Evolutionary conservation across 2,888 invertebrate species (phyloP).

Genomic region (Drosophila nr. perissopoda): DNA sequence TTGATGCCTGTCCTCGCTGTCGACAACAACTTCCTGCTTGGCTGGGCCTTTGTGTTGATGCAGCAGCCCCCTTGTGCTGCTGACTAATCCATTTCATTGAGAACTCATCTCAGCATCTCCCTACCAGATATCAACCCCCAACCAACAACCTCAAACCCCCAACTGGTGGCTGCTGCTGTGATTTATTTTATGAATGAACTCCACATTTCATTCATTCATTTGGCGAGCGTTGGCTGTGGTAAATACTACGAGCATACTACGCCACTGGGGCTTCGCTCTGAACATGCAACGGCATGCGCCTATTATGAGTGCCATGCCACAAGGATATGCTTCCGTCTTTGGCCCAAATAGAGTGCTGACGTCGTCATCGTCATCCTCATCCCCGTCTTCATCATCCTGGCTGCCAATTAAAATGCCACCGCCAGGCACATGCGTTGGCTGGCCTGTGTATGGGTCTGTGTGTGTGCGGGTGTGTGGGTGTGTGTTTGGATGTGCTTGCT

Average conservation of each 20-base stretch:
- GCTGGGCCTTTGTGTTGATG: slow-evolving; percentile 40
- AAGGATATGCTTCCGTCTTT: slow-evolving; percentile 72
- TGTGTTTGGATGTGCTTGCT: slow-evolving; percentile 1
- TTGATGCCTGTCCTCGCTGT: slow-evolving; percentile 8
- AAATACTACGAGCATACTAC: slow-evolving; percentile 67
- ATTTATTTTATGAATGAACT: slow-evolving; percentile 76
- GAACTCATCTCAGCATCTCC: slow-evolving; percentile 51
- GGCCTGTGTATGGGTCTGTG: background rate
- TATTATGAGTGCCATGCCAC: slow-evolving; percentile 57
- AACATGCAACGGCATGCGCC: slow-evolving; percentile 65
- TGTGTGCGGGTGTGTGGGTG: slow-evolving; percentile 9
- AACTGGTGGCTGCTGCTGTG: slow-evolving; percentile 41
- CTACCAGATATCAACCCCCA: background rate
- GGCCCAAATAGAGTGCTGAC: slow-evolving; percentile 56
- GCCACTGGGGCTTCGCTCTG: slow-evolving; percentile 8
- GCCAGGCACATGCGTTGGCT: slow-evolving; percentile 64
- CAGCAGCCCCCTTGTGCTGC: slow-evolving; percentile 49
- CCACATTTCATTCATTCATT: slow-evolving; percentile 72
- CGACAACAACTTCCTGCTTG: slow-evolving; percentile 57
- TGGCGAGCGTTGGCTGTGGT: slow-evolving; percentile 25
- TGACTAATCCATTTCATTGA: slow-evolving; percentile 78
- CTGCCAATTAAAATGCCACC: slow-evolving; percentile 81
- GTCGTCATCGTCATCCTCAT: slow-evolving; percentile 20
- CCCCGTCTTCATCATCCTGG: slow-evolving; percentile 45
- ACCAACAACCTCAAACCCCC: background rate